These are phyloP conservation scores for Brachionus sp. DNA, from an alignment of 1,140 invertebrate genomes.

Conservation along the genomic window DNA sequence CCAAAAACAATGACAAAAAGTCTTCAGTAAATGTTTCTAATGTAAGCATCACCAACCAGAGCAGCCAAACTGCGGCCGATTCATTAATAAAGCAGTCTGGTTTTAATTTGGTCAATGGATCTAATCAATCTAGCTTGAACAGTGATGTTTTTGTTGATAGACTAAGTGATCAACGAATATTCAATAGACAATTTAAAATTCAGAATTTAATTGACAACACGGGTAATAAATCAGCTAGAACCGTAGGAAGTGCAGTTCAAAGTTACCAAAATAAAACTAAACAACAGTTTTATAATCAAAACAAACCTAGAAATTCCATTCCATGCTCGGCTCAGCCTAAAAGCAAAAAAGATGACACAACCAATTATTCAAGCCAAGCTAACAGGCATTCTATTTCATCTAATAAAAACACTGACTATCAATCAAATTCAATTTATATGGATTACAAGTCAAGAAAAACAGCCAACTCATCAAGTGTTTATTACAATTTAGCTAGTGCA, in stretches of 20 bases:
- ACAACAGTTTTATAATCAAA: neutral
- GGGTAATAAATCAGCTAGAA: neutral
- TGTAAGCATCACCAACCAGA: neutral
- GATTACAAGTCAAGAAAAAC: neutral
- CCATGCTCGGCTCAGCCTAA: neutral
- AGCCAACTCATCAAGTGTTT: slow-evolving; percentile 7
- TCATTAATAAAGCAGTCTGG: neutral
- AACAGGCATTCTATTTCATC: neutral
- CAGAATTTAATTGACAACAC: neutral
- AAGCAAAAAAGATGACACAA: neutral
- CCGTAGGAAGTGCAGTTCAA: neutral
- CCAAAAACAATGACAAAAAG: slow-evolving; percentile 4
- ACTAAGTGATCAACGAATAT: slow-evolving; percentile 37
- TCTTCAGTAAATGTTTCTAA: neutral
- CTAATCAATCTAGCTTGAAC: slow-evolving; percentile 25
- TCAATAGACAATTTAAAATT: slow-evolving; percentile 42
- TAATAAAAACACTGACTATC: neutral
- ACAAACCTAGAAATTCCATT: neutral
- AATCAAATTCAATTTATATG: slow-evolving; percentile 19
- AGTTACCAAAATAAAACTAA: slow-evolving; percentile 13
- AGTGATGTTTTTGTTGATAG: slow-evolving; percentile 38
- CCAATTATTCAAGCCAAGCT: neutral
- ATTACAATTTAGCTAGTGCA: slow-evolving; percentile 27
- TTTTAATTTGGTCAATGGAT: neutral
- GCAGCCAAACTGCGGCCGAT: neutral